A percentile compares a stretch with the other conserved stretches of the same genome.
These are phyloP conservation scores for Mastomys coucha DNA, from an alignment of 2,113 vertebrate species.

Conservation along the genomic window DNA sequence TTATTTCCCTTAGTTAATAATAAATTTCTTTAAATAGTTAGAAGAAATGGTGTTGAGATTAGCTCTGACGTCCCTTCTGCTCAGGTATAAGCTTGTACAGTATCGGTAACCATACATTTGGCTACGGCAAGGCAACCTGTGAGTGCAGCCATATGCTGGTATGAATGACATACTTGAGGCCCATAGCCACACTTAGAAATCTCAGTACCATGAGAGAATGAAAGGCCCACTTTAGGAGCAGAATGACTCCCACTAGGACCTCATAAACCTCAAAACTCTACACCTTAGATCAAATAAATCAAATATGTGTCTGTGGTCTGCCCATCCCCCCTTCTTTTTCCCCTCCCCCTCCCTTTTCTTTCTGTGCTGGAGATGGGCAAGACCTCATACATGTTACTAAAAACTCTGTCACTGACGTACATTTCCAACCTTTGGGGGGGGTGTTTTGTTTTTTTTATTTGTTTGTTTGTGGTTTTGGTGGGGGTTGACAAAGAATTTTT, in stretches of 20 bases:
- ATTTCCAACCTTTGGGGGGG: not conserved
- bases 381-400: not conserved
- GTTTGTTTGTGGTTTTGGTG: not conserved
- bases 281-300: constrained; percentile 13
- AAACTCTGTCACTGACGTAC: not conserved
- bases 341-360: not conserved
- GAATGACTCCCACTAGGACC: not conserved
- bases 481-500: not conserved
- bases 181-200: constrained; percentile 37
- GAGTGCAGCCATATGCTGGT: constrained; percentile 38
- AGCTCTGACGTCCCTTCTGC: constrained; percentile 51
- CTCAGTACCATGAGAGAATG: not conserved
- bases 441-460: not conserved
- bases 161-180: constrained; percentile 53
- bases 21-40: constrained; percentile 31
- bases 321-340: too few relatives aligned
- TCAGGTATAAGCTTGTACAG: constrained; percentile 63
- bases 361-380: not conserved
- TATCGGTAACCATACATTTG: constrained; percentile 54
- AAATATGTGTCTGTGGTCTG: not conserved
- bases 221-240: not conserved
- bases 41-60: constrained; percentile 58
- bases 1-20: constrained; percentile 57
- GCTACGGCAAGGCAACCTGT: constrained; percentile 51
- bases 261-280: constrained; percentile 47